A percentile compares a stretch with the other conserved stretches of the same genome.
Conservation (phyloP, 1,140 invertebrate genomes). For the Grapholita molesta region DNA sequence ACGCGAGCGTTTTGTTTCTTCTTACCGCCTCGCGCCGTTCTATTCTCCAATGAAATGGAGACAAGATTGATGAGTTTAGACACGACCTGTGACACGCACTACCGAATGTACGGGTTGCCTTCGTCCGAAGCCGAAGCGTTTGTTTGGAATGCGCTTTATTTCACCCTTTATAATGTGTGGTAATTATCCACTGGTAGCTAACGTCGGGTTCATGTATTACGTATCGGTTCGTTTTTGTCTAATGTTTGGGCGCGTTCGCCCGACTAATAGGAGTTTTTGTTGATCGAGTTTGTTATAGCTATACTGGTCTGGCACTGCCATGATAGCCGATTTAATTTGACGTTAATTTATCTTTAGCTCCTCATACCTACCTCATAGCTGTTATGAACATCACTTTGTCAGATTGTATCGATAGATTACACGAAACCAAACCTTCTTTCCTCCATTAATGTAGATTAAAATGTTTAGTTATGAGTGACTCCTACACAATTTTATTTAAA, state of each 20-base stretch:
- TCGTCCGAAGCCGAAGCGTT: constrained; percentile 24
- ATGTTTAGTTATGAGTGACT: not conserved
- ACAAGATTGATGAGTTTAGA: constrained; percentile 73
- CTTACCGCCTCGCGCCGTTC: constrained; percentile 28
- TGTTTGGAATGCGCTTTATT: constrained; percentile 66
- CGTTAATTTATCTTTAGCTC: constrained; percentile 16
- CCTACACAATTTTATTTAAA: not conserved
- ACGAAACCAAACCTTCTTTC: not conserved
- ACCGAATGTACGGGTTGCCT: constrained; percentile 56
- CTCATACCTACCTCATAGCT: constrained; percentile 2
- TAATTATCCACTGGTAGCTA: constrained; percentile 59
- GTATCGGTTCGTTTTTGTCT: constrained; percentile 46
- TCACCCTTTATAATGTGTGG: constrained; percentile 63
- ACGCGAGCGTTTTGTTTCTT: constrained; percentile 57
- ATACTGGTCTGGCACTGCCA: not conserved
- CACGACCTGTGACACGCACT: constrained; percentile 74
- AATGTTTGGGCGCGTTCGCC: constrained; percentile 50
- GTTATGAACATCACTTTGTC: constrained; percentile 10
- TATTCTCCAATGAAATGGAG: constrained; percentile 70
- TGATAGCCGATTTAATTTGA: constrained; percentile 2
- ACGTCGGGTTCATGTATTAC: constrained; percentile 36
- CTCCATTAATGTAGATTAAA: not conserved
- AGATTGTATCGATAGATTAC: constrained; percentile 6
- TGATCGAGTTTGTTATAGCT: not conserved
- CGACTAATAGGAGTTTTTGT: constrained; percentile 66